Percentiles rank a stretch among this genome's conserved stretches.
These are phyloP conservation scores for Anguilla japonica DNA, from an alignment of 2,113 vertebrate genomes.

Conservation along the genomic window DNA sequence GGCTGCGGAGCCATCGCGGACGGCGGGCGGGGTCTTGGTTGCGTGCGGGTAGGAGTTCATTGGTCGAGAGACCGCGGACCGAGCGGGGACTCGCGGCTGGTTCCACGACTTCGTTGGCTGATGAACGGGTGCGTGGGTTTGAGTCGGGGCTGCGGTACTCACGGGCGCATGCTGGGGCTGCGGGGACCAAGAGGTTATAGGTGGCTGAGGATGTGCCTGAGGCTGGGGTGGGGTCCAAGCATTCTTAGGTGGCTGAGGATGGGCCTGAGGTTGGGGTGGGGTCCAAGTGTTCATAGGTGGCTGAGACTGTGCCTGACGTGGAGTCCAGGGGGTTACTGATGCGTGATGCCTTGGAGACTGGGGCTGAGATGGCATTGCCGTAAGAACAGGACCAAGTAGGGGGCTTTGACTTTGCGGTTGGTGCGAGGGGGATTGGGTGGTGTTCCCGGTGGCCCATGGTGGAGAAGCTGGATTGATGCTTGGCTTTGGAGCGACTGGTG, in stretches of 20 bases:
- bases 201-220: slow-evolving; percentile 51
- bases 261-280: slow-evolving; percentile 51
- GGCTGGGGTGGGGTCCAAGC: slow-evolving; percentile 48
- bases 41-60: slow-evolving; percentile 55
- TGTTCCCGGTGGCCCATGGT: slow-evolving; percentile 74
- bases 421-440: slow-evolving; percentile 65
- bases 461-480: slow-evolving; percentile 76
- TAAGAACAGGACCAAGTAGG: slow-evolving; percentile 46
- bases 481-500: slow-evolving; percentile 94
- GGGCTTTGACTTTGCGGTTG: slow-evolving; percentile 65
- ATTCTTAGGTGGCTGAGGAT: slow-evolving; percentile 49
- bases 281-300: slow-evolving; percentile 56
- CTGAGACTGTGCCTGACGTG: slow-evolving; percentile 48
- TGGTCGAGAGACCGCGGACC: slow-evolving; percentile 69
- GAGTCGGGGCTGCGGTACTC: slow-evolving; percentile 59
- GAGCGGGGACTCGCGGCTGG: slow-evolving; percentile 64
- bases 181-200: slow-evolving; percentile 57
- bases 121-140: slow-evolving; percentile 46
- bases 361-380: slow-evolving; percentile 57
- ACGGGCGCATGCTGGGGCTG: slow-evolving; percentile 54
- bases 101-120: slow-evolving; percentile 65
- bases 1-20: slow-evolving; percentile 44
- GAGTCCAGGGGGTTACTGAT: slow-evolving; percentile 48
- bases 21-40: slow-evolving; percentile 65
- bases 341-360: slow-evolving; percentile 56